These are phyloP conservation scores for Rhinichthys klamathensis DNA, from an alignment of 2,113 vertebrate genomes.

Conservation along the genomic window DNA sequence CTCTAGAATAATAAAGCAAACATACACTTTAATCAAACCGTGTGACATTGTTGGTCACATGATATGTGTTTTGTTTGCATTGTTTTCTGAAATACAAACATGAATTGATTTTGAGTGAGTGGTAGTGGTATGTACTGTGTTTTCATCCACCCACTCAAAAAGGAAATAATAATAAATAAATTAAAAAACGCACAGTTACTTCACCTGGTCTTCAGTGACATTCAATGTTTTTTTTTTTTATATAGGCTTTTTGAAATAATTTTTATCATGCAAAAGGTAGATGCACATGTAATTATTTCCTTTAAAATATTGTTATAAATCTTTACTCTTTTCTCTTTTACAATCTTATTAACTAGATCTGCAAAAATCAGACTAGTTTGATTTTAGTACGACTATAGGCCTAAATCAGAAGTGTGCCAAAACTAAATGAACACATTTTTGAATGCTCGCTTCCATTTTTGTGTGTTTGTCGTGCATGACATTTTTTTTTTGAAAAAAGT, in stretches of 20 bases:
- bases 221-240: background rate
- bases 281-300: background rate
- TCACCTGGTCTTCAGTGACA: background rate
- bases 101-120: background rate
- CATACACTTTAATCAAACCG: background rate
- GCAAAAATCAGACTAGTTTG: too few species aligned
- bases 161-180: background rate
- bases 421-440: too few species aligned
- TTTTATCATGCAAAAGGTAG: background rate
- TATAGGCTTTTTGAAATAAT: background rate
- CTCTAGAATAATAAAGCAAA: background rate
- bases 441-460: too few species aligned
- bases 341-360: too few species aligned
- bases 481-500: too few species aligned
- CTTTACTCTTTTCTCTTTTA: too few species aligned
- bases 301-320: too few species aligned
- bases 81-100: background rate
- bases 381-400: too few species aligned
- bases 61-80: background rate
- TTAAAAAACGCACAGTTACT: background rate
- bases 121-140: background rate
- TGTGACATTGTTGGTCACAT: background rate
- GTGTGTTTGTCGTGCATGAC: too few species aligned
- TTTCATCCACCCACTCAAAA: constrained; percentile 17
- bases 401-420: too few species aligned